phyloP scores from a whole-genome alignment of 2,888 invertebrate species.

The Eupithecia pulchellata region DNA sequence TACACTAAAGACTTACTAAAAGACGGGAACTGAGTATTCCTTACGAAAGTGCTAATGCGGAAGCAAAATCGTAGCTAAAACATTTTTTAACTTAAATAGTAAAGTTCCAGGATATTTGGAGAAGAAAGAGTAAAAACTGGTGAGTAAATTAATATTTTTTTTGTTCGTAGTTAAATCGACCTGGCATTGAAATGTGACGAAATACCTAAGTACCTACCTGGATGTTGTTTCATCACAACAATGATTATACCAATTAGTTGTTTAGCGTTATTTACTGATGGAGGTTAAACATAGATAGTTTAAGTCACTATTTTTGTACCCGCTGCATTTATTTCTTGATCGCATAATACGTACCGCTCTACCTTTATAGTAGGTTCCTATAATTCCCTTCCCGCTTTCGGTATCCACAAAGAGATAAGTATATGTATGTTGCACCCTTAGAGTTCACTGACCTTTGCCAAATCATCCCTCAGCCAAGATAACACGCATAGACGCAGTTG shows the following conservation, averaged over 20 bases:
- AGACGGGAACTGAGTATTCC: constrained; percentile 19
- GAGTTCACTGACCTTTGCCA: constrained; percentile 23
- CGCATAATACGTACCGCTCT: not conserved
- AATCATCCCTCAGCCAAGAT: constrained; percentile 13
- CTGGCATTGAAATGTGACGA: constrained; percentile 17
- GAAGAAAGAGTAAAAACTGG: constrained; percentile 30
- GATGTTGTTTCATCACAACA: constrained; percentile 38
- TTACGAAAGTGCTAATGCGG: constrained; percentile 30
- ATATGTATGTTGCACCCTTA: constrained; percentile 18
- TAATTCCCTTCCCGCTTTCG: not conserved
- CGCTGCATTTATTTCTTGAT: not conserved
- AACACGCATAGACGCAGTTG: not conserved
- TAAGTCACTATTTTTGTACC: constrained; percentile 21
- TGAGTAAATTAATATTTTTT: constrained; percentile 38
- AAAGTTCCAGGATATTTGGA: constrained; percentile 28
- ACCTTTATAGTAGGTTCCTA: not conserved
- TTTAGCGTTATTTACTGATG: constrained; percentile 33
- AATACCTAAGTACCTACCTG: not conserved
- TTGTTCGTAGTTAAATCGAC: constrained; percentile 22
- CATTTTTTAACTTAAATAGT: constrained; percentile 39
- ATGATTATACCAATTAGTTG: constrained; percentile 37
- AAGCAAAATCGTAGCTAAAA: constrained; percentile 36
- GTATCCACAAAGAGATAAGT: constrained; percentile 7
- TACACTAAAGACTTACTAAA: constrained; percentile 15
- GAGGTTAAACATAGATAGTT: constrained; percentile 34